A percentile compares a stretch with the other conserved stretches of the same genome.
Conservation (phyloP, 1,140 invertebrate genomes). For the Theocolax elegans region DNA sequence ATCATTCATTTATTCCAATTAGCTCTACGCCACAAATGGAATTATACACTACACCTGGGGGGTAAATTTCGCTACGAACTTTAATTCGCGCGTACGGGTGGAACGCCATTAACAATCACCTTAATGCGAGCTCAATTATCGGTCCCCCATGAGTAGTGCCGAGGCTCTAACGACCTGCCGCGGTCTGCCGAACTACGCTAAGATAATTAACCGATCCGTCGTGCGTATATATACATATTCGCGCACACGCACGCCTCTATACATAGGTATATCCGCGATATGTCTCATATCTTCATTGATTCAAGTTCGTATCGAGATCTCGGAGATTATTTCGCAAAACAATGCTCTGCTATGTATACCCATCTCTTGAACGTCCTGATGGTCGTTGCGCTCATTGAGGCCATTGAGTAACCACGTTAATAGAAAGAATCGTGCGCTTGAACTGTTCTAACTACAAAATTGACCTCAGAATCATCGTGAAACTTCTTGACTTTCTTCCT, state of each 20-base stretch:
- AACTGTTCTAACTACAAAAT: too few relatives aligned
- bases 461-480: too few relatives aligned
- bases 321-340: neutral
- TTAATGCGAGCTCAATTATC: conserved; percentile 33
- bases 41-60: neutral
- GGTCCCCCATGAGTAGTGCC: neutral
- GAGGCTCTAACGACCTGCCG: neutral
- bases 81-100: conserved; percentile 16
- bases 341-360: neutral
- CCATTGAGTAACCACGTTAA: neutral
- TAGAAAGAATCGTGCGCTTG: too few relatives aligned
- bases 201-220: conserved; percentile 30
- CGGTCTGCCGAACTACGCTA: conserved; percentile 1
- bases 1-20: conserved; percentile 28
- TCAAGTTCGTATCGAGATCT: neutral
- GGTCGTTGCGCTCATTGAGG: neutral
- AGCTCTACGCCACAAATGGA: neutral
- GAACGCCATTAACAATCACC: conserved; percentile 32
- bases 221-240: neutral
- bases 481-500: too few relatives aligned
- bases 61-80: conserved; percentile 9
- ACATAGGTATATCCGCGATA: neutral
- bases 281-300: neutral
- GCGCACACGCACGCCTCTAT: neutral
- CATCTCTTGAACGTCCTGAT: neutral